Percentiles rank a stretch among this genome's conserved stretches.
Evolutionary conservation across 2,888 invertebrate species (phyloP).

Genomic region (Erannis defoliaria): DNA sequence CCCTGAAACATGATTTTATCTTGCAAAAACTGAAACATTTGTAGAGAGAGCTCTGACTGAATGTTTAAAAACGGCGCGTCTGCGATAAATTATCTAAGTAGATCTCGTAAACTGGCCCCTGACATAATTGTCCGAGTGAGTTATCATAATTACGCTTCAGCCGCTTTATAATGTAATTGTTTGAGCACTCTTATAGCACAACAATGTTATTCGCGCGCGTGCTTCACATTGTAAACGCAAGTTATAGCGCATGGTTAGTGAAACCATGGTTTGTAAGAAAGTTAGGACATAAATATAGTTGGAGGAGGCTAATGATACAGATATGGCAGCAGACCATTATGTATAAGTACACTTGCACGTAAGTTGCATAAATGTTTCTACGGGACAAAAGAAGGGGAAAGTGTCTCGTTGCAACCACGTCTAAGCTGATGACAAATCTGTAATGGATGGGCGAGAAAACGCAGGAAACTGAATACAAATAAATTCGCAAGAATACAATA

Average conservation of each 20-base stretch:
- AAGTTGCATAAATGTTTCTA: no score
- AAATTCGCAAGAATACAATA: no score
- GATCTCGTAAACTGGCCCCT: background rate
- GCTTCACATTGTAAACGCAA: conserved; percentile 19
- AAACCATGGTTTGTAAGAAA: background rate
- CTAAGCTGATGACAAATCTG: no score
- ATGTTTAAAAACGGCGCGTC: background rate
- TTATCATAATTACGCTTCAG: conserved; percentile 15
- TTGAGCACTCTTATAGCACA: conserved; percentile 8
- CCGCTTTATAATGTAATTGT: conserved; percentile 11
- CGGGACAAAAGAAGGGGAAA: no score
- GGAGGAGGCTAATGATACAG: background rate
- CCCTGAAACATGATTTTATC: no score
- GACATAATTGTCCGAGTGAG: conserved; percentile 1
- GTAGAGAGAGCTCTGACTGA: background rate
- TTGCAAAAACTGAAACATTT: no score
- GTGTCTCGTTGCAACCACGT: no score
- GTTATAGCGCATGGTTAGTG: background rate
- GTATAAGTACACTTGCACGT: no score
- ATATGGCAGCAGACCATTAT: no score
- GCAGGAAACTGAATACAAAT: no score
- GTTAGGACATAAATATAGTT: background rate
- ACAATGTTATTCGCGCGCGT: conserved; percentile 21
- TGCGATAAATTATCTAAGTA: background rate
- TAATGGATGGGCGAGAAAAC: no score